These are phyloP conservation scores for Platycercus adscitus DNA, from an alignment of 2,113 vertebrate species.

Conservation along the genomic window DNA sequence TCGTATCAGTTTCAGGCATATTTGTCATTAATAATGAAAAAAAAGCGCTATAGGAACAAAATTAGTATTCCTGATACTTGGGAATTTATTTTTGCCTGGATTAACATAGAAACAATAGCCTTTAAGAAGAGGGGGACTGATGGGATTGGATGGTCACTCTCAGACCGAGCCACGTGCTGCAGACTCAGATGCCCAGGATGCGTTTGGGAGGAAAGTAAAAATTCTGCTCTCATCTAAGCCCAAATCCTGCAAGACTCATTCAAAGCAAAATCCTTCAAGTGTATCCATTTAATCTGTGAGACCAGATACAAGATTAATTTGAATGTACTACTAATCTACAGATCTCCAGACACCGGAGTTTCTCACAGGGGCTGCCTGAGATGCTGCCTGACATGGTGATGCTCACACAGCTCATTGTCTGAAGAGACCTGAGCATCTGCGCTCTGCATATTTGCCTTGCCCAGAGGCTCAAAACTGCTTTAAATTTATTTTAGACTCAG, in stretches of 20 bases:
- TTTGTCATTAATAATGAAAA: not conserved
- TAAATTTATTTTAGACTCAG: not conserved
- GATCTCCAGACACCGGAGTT: not conserved
- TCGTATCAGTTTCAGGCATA: not conserved
- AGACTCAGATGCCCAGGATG: not conserved
- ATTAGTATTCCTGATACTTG: not conserved
- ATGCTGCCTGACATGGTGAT: not conserved
- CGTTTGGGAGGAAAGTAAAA: slow-evolving; percentile 19
- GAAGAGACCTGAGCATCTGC: not conserved
- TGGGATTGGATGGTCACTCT: not conserved
- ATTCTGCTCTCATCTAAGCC: slow-evolving; percentile 51
- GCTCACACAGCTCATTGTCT: not conserved
- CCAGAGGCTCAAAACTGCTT: not conserved
- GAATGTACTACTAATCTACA: slow-evolving; percentile 59
- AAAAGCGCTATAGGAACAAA: not conserved
- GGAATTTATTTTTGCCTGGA: not conserved
- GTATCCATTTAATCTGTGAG: slow-evolving; percentile 60
- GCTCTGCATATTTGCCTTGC: not conserved
- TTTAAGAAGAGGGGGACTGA: not conserved
- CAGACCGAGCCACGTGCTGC: not conserved
- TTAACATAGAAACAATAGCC: not conserved
- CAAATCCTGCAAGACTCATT: slow-evolving; percentile 57
- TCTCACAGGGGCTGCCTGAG: not conserved
- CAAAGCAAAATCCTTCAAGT: slow-evolving; percentile 58
- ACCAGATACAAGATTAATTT: slow-evolving; percentile 59